phyloP scores from a whole-genome alignment of 2,888 invertebrate genomes.

The Phyllotreta cruciferae region DNA sequence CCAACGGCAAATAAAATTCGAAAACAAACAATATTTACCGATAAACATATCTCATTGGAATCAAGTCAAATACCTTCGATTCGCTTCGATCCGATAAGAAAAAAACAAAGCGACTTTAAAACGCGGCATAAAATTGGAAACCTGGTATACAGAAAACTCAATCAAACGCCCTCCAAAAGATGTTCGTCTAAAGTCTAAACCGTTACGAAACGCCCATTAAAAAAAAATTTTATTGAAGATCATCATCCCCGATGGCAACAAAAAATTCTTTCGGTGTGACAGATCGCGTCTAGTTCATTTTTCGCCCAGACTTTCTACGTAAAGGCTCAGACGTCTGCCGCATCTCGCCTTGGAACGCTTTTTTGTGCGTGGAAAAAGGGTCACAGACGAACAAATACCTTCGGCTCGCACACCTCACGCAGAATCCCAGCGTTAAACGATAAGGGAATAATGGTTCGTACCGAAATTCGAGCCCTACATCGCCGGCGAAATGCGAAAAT shows the following conservation, averaged over 20 bases:
- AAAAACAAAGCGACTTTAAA: no score
- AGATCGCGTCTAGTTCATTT: slow-evolving; percentile 5
- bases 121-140: no score
- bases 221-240: slow-evolving; percentile 3
- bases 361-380: slow-evolving; percentile 14
- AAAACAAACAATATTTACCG: background rate
- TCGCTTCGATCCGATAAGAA: no score
- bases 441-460: slow-evolving; percentile 4
- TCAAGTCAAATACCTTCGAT: no score
- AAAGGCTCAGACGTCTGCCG: slow-evolving; percentile 7
- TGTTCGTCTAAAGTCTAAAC: slow-evolving; percentile 21
- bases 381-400: slow-evolving; percentile 22
- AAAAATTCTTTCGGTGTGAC: slow-evolving; percentile 1
- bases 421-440: background rate
- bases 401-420: slow-evolving; percentile 10
- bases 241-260: background rate
- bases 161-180: background rate
- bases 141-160: background rate
- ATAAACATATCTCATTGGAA: no score
- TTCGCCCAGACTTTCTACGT: background rate
- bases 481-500: background rate
- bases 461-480: background rate
- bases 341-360: background rate
- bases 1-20: background rate
- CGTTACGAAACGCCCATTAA: slow-evolving; percentile 1